Evolutionary conservation across 2,888 invertebrate species (phyloP), one percentile per base, ranked within the genome.

Genomic region (Caenorhabditis macrosperma): DNA sequence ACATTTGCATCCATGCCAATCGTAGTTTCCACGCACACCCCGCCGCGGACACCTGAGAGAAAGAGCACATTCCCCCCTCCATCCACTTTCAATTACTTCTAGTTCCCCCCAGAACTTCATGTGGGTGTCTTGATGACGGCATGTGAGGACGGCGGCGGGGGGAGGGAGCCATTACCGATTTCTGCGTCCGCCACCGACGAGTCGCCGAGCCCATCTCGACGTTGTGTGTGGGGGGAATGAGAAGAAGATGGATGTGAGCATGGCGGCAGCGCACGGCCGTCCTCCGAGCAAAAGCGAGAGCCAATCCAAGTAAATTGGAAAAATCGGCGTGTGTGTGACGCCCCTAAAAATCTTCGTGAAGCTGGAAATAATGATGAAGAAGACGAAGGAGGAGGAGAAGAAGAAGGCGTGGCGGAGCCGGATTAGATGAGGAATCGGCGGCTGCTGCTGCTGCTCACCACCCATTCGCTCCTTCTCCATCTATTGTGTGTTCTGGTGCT

Each of bases 221-320:
- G 44, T 24, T 57, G 38, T 38, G 38, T 38, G 44, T 44, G 44
- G 7, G 52, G 35, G 64, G 38, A 41, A 54, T 41, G 50, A 60
- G 60, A 48, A 60, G 68, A 69, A 69, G 68, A 69, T 59, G 68
- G 50, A 69, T 59, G 60, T 35, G 68, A 59, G 59, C 54, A 57
- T 57, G 67, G 54, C 38, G 50, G 60, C 44, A n/a, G n/a, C 35
- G 68, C 57, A 44, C 57, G 46, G 59, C 44, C 44, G 44, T 20
- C n/a, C n/a, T n/a, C 20, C 44, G 44, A 44, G 44, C 44, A 44
- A 44, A 44, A 44, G 48, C 35, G 35, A 35, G 57, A 59, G 68
- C 50, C 68, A 69, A 69, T 69, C 68, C 68, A 50, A 69, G 60
- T 60, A 69, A 60, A 69, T 69, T 69, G 68, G 59, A 59, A 60